Evolutionary conservation across 2,113 vertebrate species (phyloP).

Genomic region (Anthoscopus minutus): DNA sequence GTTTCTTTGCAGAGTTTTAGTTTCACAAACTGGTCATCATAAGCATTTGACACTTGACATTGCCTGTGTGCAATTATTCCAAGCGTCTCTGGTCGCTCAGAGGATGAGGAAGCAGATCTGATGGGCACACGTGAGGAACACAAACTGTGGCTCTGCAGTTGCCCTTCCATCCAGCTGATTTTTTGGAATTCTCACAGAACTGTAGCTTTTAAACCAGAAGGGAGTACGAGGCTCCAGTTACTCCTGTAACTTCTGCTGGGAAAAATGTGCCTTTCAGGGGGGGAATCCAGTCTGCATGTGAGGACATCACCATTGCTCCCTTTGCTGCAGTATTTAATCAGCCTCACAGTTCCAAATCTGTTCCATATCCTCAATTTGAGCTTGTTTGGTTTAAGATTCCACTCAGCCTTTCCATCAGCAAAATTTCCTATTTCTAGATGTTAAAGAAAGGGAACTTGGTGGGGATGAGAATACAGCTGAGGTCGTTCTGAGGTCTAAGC

Average conservation of each 20-base stretch:
- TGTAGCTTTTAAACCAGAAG: neutral
- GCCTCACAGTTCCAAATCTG: neutral
- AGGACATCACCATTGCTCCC: neutral
- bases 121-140: neutral
- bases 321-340: neutral
- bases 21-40: neutral
- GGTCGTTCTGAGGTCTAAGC: neutral
- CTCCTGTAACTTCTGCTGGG: neutral
- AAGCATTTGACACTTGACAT: neutral
- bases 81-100: neutral
- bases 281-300: neutral
- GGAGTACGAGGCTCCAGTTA: neutral
- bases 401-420: neutral
- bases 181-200: neutral
- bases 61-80: neutral
- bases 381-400: neutral
- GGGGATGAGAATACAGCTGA: neutral
- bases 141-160: neutral
- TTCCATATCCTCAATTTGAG: neutral
- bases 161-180: neutral
- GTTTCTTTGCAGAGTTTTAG: neutral
- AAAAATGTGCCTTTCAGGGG: neutral
- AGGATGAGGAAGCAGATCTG: neutral
- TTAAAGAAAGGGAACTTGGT: neutral
- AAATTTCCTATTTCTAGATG: neutral